Evolutionary conservation across 1,140 invertebrate species (phyloP).

Genomic region (Drosophila parvula): DNA sequence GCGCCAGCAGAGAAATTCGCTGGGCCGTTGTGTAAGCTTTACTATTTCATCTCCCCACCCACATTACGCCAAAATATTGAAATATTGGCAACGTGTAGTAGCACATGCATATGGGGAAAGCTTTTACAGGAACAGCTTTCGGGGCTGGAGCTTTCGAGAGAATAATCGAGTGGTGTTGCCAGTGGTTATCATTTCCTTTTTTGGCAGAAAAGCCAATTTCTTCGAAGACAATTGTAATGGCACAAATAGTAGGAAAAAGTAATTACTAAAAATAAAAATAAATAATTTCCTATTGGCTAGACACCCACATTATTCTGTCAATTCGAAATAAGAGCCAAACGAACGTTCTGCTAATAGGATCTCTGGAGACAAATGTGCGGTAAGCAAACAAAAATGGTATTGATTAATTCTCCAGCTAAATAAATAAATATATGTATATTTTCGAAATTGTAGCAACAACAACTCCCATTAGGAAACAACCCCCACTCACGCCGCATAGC

Average conservation of each 20-base stretch:
- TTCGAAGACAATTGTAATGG: neutral
- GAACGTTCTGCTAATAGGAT: neutral
- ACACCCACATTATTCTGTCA: neutral
- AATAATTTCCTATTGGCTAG: neutral
- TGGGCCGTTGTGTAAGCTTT: too few species aligned
- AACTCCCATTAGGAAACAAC: constrained; percentile 1
- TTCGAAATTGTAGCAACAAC: constrained; percentile 2
- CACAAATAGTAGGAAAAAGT: constrained; percentile 1
- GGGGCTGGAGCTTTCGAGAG: constrained; percentile 21
- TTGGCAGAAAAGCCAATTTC: constrained; percentile 26
- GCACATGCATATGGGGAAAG: neutral
- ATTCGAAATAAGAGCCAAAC: neutral
- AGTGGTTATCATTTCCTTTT: constrained; percentile 42
- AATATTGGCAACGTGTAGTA: constrained; percentile 13
- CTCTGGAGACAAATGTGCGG: constrained; percentile 27
- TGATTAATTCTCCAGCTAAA: constrained; percentile 34
- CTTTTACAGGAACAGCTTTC: constrained; percentile 35
- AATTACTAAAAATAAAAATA: constrained; percentile 1
- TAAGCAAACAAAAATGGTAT: constrained; percentile 32
- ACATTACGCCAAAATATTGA: neutral
- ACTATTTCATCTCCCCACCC: too few species aligned
- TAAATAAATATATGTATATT: constrained; percentile 23
- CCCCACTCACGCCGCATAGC: constrained; percentile 13
- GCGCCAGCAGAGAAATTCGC: too few species aligned
- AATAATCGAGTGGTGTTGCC: constrained; percentile 20